These are phyloP conservation scores for Magallana gigas DNA, from an alignment of 1,140 invertebrate genomes.

Conservation along the genomic window DNA sequence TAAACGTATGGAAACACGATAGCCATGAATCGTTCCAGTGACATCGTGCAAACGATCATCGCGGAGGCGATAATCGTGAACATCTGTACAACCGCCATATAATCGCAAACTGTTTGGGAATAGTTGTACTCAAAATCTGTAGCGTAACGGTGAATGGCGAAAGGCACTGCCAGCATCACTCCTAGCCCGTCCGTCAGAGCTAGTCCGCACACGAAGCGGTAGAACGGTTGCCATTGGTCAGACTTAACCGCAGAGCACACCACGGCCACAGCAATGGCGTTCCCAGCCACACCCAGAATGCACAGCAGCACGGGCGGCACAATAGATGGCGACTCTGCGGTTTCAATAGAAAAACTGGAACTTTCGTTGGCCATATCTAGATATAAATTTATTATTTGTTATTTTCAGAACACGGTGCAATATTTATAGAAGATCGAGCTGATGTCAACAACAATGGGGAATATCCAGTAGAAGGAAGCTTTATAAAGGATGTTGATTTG, in stretches of 20 bases:
- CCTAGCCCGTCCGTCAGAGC: neutral
- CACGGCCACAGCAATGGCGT: neutral
- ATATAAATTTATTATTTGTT: neutral
- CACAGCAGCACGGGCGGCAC: neutral
- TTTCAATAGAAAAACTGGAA: neutral
- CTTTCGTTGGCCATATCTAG: neutral
- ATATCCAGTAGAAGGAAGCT: no score
- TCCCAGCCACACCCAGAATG: neutral
- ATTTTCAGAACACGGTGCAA: no score
- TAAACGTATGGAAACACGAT: conserved; percentile 77
- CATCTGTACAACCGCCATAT: conserved; percentile 77
- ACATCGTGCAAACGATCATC: conserved; percentile 77
- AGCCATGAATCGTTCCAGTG: conserved; percentile 77
- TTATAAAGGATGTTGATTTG: no score
- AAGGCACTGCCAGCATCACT: neutral
- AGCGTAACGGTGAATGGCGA: neutral
- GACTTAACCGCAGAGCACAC: neutral
- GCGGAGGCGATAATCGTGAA: conserved; percentile 77
- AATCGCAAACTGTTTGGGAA: conserved; percentile 61
- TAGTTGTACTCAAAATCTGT: neutral
- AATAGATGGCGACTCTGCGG: neutral
- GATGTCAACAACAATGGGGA: no score
- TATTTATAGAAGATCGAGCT: no score
- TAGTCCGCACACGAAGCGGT: neutral
- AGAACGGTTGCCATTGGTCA: neutral